These are phyloP conservation scores for Tolypeutes matacus DNA, from an alignment of 2,797 vertebrate species.

Conservation along the genomic window DNA sequence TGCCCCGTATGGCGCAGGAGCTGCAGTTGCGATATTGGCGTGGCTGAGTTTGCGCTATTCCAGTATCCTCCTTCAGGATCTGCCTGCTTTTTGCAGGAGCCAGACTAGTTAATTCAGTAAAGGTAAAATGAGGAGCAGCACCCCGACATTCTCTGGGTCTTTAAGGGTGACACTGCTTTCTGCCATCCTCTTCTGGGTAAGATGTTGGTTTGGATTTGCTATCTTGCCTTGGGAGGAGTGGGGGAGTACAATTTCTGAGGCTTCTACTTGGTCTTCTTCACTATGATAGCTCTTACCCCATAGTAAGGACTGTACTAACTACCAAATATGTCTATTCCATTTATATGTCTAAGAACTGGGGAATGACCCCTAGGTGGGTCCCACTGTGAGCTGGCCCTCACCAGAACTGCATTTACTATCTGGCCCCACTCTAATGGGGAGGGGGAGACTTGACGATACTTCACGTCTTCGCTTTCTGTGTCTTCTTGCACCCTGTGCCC, in stretches of 20 bases:
- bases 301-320: neutral
- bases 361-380: neutral
- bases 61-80: neutral
- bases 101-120: neutral
- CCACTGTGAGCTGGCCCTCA: neutral
- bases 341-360: neutral
- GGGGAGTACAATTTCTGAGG: neutral
- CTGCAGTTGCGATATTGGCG: neutral
- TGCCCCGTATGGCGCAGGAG: neutral
- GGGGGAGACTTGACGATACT: neutral
- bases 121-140: neutral
- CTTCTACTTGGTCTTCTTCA: constrained; percentile 28
- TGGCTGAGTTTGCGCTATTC: neutral
- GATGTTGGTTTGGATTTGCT: neutral
- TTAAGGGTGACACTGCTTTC: neutral
- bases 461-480: neutral
- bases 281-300: neutral
- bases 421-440: neutral
- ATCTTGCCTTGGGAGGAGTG: neutral
- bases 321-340: neutral
- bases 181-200: neutral
- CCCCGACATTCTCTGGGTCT: neutral
- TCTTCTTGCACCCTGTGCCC: neutral
- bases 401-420: neutral
- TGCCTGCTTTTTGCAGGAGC: constrained; percentile 7